Evolutionary conservation across 1,140 invertebrate genomes (phyloP).

Genomic region (Scylla paramamosain): DNA sequence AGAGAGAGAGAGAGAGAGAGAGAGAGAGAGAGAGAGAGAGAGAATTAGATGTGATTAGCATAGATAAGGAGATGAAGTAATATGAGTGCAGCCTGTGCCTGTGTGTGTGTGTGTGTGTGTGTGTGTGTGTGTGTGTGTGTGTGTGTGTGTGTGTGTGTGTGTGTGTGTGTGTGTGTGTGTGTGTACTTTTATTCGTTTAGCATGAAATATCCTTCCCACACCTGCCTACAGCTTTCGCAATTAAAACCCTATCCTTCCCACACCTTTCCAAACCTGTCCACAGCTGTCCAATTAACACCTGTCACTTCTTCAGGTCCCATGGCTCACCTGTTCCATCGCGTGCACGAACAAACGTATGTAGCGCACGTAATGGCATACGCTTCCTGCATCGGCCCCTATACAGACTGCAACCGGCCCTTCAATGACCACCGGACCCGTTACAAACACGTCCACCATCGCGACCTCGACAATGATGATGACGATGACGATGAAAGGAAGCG

Average conservation of each 20-base stretch:
- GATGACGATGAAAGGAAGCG: background rate
- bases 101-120: too few relatives aligned
- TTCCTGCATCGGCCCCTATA: conserved; percentile 63
- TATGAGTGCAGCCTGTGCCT: too few relatives aligned
- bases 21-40: too few relatives aligned
- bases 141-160: too few relatives aligned
- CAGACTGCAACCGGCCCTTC: conserved; percentile 42
- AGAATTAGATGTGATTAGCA: too few relatives aligned
- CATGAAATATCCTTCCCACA: background rate
- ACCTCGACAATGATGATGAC: background rate
- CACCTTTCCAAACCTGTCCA: background rate
- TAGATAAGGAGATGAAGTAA: too few relatives aligned
- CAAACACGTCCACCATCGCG: background rate
- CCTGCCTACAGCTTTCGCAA: background rate
- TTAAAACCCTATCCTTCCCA: background rate
- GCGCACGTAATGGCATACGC: conserved; percentile 68
- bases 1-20: background rate
- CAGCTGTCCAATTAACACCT: background rate
- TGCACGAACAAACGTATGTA: conserved; percentile 86
- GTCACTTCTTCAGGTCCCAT: conserved; percentile 86
- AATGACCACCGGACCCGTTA: background rate
- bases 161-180: too few relatives aligned
- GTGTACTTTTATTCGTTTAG: too few relatives aligned
- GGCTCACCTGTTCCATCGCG: conserved; percentile 92
- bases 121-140: too few relatives aligned